phyloP scores from a whole-genome alignment of 2,888 invertebrate species.

The Napeogenes inachia region DNA sequence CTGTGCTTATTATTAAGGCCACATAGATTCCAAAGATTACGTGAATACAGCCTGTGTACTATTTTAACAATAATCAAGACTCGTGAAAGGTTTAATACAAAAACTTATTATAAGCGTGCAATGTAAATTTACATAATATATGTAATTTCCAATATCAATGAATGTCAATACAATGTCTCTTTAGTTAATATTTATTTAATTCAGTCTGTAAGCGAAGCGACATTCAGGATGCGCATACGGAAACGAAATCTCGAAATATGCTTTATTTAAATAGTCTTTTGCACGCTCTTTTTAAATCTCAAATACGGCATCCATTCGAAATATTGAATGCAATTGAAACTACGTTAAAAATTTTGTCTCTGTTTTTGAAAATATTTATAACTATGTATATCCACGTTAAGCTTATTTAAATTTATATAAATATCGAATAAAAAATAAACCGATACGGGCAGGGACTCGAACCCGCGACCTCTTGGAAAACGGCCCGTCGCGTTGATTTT shows the following conservation, averaged over 20 bases:
- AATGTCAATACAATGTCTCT: neutral
- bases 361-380: too few species aligned
- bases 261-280: constrained; percentile 8
- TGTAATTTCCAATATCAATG: constrained; percentile 1
- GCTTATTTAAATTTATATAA: too few species aligned
- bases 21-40: neutral
- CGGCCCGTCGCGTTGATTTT: too few species aligned
- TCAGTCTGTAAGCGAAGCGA: constrained; percentile 2
- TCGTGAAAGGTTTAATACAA: neutral
- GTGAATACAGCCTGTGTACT: too few species aligned
- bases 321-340: constrained; percentile 4
- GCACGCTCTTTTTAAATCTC: constrained; percentile 3
- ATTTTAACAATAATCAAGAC: too few species aligned
- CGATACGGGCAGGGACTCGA: too few species aligned
- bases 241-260: constrained; percentile 7
- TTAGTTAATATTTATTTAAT: constrained; percentile 5
- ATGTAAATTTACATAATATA: too few species aligned
- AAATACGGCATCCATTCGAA: neutral
- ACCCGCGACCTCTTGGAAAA: too few species aligned
- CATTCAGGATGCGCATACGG: constrained; percentile 5
- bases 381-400: too few species aligned
- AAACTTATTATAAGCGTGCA: neutral
- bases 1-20: too few species aligned
- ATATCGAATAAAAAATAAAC: too few species aligned
- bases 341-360: neutral